Base-by-base conservation (phyloP, 2,113 vertebrate species). In the Buteo buteo region DNA sequence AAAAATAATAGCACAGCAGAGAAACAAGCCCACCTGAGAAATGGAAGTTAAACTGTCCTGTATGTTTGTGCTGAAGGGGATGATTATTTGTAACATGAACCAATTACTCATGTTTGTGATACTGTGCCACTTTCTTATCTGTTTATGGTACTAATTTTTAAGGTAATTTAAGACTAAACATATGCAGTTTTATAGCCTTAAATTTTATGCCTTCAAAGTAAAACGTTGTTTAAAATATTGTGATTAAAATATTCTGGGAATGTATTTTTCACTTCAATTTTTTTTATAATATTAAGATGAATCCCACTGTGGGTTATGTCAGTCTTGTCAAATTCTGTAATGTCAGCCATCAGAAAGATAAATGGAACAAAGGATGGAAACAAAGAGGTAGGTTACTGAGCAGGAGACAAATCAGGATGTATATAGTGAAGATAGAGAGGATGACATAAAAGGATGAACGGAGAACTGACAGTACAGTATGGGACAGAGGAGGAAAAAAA, bases 311-410 rank as follows among this genome's bases (percentile, higher is more conserved):
- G 80, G 70, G 83, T 97, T 96, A 85, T 96, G 96, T 95, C 93
- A 95, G 70, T 89, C 80, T 92, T 96, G 94, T 96, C 95, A 96
- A 95, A 96, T 95, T 94, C 89, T 93, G 81, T 98, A 87, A 94
- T 95, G 96, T 96, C 97, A 98, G 19, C 82, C 70, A 96, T 96
- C 94, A 95, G 71, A 94, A 94, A 95, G 93, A 94, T 89, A 97
- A 96, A 94, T 95, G 96, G 89, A 96, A 96, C 57, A 91, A 96
- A 95, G 36, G 25, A 40, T 92, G 45, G 89, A 96, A 96, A 95
- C 80, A 94, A 98, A 96, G 90, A 93, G 32, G 36, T 96, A 55
- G 52, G 89, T 88, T 95, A 89, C 88, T 81, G 93, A 89, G 76
- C 50, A 93, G 77, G 31, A 83, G 85, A 95, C 58, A 76, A 95